These are phyloP conservation scores for Harpalus rufipes DNA, from an alignment of 2,888 invertebrate species.

Conservation along the genomic window DNA sequence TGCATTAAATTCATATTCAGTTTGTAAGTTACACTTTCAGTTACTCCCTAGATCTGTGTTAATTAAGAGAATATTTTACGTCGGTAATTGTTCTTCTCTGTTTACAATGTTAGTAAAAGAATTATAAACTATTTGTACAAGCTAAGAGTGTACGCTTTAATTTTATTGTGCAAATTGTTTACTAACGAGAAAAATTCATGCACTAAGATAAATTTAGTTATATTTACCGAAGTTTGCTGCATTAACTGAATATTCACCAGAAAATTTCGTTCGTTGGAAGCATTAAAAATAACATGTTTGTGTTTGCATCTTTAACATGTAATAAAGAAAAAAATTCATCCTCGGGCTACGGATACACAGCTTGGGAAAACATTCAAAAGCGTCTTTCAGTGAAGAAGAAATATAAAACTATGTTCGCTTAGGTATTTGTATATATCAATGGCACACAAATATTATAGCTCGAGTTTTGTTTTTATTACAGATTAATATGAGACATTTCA, in stretches of 20 bases:
- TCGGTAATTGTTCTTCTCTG: constrained; percentile 1
- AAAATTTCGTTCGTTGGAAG: background rate
- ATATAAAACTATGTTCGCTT: too few species aligned
- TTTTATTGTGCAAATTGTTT: constrained; percentile 28
- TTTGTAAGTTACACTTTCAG: background rate
- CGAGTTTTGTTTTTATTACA: too few species aligned
- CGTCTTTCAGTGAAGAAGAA: too few species aligned
- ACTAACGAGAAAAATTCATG: constrained; percentile 14
- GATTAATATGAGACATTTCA: too few species aligned
- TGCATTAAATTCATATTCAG: constrained; percentile 1
- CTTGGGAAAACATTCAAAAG: background rate
- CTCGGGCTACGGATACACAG: background rate
- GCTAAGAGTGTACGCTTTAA: constrained; percentile 2
- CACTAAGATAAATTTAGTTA: constrained; percentile 15
- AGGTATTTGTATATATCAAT: too few species aligned
- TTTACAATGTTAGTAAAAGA: constrained; percentile 22
- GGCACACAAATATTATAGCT: too few species aligned
- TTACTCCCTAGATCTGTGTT: constrained; percentile 16
- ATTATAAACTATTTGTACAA: constrained; percentile 7
- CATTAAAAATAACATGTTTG: constrained; percentile 10
- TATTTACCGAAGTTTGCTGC: constrained; percentile 12
- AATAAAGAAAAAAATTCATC: background rate
- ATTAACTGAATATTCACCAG: constrained; percentile 7
- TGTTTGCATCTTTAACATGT: constrained; percentile 6
- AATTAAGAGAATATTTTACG: constrained; percentile 33